phyloP scores from a whole-genome alignment of 1,140 invertebrate genomes.

The Trichonephila clavata region DNA sequence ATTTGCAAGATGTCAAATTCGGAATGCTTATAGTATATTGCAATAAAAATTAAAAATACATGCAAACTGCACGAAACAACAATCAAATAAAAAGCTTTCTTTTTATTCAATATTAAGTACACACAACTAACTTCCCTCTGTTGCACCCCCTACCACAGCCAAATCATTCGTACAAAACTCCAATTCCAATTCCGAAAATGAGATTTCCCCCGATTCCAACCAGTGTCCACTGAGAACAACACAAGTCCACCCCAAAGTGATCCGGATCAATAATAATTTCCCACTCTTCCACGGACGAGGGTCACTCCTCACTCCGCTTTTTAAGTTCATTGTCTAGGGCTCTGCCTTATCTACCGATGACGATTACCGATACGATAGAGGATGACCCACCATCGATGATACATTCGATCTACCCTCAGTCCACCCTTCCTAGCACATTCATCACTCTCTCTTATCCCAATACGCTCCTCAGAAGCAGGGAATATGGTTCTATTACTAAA shows the following conservation, averaged over 20 bases:
- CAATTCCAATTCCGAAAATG: neutral
- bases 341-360: slow-evolving; percentile 66
- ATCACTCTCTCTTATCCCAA: slow-evolving; percentile 40
- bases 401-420: slow-evolving; percentile 14
- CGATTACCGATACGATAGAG: slow-evolving; percentile 45
- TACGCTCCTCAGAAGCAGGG: neutral
- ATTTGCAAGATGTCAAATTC: too few relatives aligned
- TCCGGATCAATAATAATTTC: slow-evolving; percentile 49
- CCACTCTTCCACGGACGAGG: neutral
- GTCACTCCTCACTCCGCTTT: slow-evolving; percentile 17
- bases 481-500: slow-evolving; percentile 58
- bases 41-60: too few relatives aligned
- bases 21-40: too few relatives aligned
- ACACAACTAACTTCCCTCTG: too few relatives aligned
- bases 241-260: neutral
- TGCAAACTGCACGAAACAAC: too few relatives aligned
- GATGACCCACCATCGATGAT: neutral
- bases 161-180: neutral
- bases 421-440: neutral
- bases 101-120: too few relatives aligned
- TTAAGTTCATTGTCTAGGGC: slow-evolving; percentile 35
- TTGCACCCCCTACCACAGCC: neutral
- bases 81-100: too few relatives aligned
- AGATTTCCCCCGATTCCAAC: neutral
- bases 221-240: neutral